A percentile compares a stretch with the other conserved stretches of the same genome.
Evolutionary conservation across 2,797 vertebrate species (phyloP).

Genomic region (Cossypha heuglini): DNA sequence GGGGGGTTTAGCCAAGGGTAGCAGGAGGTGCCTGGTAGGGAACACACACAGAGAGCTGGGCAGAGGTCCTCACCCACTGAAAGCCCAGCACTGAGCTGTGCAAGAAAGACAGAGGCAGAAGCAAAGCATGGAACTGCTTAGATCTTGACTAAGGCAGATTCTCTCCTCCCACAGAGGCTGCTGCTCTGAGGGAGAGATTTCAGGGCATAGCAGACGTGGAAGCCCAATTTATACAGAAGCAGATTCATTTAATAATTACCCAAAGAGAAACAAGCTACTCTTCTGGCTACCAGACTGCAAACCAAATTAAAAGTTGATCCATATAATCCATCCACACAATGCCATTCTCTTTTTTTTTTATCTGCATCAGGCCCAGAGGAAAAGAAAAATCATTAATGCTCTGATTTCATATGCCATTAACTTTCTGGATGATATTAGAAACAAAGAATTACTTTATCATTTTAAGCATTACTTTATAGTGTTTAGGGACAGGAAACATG

Average conservation of each 20-base stretch:
- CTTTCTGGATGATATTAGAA: not conserved
- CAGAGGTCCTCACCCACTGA: not conserved
- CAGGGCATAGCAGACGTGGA: not conserved
- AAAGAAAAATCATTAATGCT: not conserved
- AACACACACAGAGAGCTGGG: rapidly evolving
- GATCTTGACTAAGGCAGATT: not conserved
- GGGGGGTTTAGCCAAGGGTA: not conserved
- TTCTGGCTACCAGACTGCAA: not conserved
- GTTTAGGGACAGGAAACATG: not conserved
- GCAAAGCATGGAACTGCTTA: not conserved
- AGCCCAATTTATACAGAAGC: not conserved
- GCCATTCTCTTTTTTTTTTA: not conserved
- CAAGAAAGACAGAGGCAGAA: not conserved
- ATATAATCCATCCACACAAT: not conserved
- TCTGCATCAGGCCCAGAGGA: not conserved
- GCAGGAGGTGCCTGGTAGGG: not conserved
- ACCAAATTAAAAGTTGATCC: not conserved
- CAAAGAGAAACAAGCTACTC: not conserved
- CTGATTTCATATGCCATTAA: not conserved
- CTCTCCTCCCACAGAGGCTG: not conserved
- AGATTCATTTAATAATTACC: conserved; percentile 3
- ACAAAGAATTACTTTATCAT: not conserved
- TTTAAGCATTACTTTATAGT: not conserved
- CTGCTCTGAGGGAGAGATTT: not conserved
- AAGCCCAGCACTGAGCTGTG: not conserved